A percentile compares a stretch with the other conserved stretches of the same genome.
These are phyloP conservation scores for Piscicola geometra DNA, from an alignment of 2,888 invertebrate genomes.

Conservation along the genomic window DNA sequence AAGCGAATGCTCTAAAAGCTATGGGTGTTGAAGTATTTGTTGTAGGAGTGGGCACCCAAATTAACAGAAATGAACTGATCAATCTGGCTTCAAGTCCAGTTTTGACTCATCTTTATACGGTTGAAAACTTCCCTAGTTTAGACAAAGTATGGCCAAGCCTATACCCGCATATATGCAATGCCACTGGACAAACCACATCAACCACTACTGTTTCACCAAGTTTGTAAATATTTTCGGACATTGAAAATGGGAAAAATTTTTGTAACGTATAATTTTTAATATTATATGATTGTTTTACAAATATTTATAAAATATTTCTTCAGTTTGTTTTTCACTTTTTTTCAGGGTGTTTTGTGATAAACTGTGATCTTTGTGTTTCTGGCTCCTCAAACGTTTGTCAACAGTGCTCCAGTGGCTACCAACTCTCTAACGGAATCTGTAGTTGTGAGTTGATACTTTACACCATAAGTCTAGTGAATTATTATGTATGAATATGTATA, in stretches of 20 bases:
- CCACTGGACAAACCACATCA: neutral
- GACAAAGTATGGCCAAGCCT: slow-evolving; percentile 21
- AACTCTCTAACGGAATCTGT: neutral
- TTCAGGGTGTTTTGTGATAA: slow-evolving; percentile 21
- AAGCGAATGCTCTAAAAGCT: slow-evolving; percentile 48
- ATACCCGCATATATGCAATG: slow-evolving; percentile 4
- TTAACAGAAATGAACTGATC: slow-evolving; percentile 45
- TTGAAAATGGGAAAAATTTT: too few species aligned
- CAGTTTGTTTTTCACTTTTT: neutral
- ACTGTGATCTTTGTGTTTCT: neutral
- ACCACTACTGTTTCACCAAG: too few species aligned
- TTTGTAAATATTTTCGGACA: too few species aligned
- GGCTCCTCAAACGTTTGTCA: neutral
- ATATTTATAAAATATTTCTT: too few species aligned
- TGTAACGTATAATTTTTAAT: too few species aligned
- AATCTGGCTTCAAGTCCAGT: slow-evolving; percentile 31
- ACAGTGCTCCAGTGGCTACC: neutral
- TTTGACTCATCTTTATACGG: slow-evolving; percentile 29
- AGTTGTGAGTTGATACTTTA: slow-evolving; percentile 21
- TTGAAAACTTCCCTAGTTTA: neutral
- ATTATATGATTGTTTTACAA: too few species aligned
- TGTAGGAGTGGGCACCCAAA: slow-evolving; percentile 46
- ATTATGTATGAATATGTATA: too few species aligned
- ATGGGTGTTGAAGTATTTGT: slow-evolving; percentile 47
- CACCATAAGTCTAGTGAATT: too few species aligned